Percentiles rank a stretch among this genome's conserved stretches.
phyloP scores from a whole-genome alignment of 2,888 invertebrate genomes.

The Diplolepis rosae region DNA sequence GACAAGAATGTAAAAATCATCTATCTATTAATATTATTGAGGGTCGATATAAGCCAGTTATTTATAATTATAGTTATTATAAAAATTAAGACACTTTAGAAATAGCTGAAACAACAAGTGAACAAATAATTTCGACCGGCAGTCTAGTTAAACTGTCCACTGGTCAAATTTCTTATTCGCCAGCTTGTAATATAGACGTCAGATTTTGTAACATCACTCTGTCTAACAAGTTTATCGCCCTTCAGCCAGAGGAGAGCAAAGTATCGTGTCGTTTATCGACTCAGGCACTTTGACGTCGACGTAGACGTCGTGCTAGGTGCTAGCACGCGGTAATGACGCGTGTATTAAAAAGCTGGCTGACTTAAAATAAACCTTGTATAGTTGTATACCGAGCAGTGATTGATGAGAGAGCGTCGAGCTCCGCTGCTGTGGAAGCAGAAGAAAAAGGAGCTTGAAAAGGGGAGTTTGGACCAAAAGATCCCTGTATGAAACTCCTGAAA shows the following conservation, averaged over 20 bases:
- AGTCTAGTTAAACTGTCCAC: conserved; percentile 1
- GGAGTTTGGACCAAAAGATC: conserved; percentile 43
- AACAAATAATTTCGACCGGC: no score
- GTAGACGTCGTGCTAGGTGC: conserved; percentile 30
- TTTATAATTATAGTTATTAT: no score
- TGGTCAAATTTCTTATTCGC: conserved; percentile 2
- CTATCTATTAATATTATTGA: no score
- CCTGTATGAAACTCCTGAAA: conserved; percentile 42
- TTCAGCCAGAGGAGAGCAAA: not conserved
- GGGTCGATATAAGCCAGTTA: no score
- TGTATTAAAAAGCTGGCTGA: conserved; percentile 49
- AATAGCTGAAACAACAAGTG: no score
- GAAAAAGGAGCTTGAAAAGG: conserved; percentile 42
- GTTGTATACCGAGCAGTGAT: conserved; percentile 48
- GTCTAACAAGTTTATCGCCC: not conserved
- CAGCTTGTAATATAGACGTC: not conserved
- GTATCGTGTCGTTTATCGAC: not conserved
- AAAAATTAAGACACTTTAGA: no score
- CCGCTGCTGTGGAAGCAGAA: conserved; percentile 39
- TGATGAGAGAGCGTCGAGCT: conserved; percentile 49
- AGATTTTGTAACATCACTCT: not conserved
- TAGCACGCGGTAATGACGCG: conserved; percentile 50
- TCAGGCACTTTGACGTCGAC: not conserved
- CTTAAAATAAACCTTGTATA: conserved; percentile 46
- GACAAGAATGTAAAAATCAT: no score